phyloP scores from a whole-genome alignment of 2,797 vertebrate species.

The Urosaurus nigricauda region DNA sequence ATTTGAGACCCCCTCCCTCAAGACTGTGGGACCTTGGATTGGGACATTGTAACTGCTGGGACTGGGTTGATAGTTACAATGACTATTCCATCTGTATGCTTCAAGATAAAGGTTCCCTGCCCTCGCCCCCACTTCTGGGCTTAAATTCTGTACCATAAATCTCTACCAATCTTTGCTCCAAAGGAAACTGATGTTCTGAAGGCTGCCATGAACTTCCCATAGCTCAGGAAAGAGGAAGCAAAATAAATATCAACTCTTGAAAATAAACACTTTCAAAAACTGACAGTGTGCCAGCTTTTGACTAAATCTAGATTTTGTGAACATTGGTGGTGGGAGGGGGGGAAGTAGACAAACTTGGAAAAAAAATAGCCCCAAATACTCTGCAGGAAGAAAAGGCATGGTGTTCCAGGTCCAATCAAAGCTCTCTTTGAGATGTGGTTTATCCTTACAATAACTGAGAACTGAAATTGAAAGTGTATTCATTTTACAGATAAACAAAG shows the following conservation, averaged over 20 bases:
- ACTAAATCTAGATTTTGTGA: neutral
- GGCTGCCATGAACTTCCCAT: conserved; percentile 21
- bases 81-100: neutral
- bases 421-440: neutral
- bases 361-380: too few species aligned
- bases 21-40: neutral
- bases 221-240: conserved; percentile 41
- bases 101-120: neutral
- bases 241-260: neutral
- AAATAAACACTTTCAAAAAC: neutral
- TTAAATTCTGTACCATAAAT: neutral
- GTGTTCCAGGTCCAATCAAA: accelerated
- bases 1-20: neutral
- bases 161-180: neutral
- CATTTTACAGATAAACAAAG: neutral
- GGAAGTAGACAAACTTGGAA: neutral
- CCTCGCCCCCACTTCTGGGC: neutral
- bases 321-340: neutral
- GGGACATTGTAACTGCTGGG: too few species aligned
- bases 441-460: neutral
- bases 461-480: conserved; percentile 27
- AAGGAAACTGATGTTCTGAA: conserved; percentile 29
- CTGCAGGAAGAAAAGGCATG: neutral
- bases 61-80: neutral
- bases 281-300: conserved; percentile 12